phyloP scores from a whole-genome alignment of 2,113 vertebrate genomes.

The Anhinga rufa region DNA sequence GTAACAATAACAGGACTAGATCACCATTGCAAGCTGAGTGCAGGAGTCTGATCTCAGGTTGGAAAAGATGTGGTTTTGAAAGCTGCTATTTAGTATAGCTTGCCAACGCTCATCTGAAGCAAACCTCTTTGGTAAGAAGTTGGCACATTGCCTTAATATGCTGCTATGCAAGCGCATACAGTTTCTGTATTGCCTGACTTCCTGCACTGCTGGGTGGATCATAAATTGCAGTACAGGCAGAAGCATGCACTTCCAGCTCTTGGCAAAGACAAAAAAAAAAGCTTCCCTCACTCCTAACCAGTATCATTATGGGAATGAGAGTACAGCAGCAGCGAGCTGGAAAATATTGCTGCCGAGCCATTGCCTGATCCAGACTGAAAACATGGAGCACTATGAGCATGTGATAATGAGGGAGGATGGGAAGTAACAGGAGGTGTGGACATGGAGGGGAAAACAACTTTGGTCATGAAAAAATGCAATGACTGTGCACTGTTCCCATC shows the following conservation, averaged over 20 bases:
- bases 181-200: background rate
- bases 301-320: background rate
- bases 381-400: rapidly evolving
- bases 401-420: rapidly evolving
- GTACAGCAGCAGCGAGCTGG: background rate
- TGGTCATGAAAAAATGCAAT: background rate
- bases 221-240: background rate
- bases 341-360: background rate
- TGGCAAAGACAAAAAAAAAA: background rate
- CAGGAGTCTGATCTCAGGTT: background rate
- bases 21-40: background rate
- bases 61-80: background rate
- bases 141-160: background rate
- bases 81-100: background rate
- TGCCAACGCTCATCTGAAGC: background rate
- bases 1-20: background rate
- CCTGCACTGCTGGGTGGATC: background rate
- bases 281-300: background rate
- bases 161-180: background rate
- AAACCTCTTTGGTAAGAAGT: background rate
- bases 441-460: background rate
- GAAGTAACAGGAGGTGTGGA: rapidly evolving
- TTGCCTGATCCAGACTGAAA: background rate
- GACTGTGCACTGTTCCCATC: background rate
- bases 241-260: background rate